phyloP scores from a whole-genome alignment of 2,888 invertebrate species.

The Hypomecis atomaria region DNA sequence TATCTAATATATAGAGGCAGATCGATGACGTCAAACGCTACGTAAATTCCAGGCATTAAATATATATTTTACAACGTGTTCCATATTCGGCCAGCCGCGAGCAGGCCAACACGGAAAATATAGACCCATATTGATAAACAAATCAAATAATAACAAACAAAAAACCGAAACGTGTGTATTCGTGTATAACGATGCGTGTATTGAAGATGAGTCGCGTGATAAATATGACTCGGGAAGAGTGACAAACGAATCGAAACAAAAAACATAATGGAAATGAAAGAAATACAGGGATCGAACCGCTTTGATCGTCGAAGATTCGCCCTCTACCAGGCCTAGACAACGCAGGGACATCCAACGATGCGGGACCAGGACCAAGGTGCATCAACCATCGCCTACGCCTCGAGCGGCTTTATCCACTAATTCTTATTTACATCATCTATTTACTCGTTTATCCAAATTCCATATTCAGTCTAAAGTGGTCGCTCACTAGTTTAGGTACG shows the following conservation, averaged over 20 bases:
- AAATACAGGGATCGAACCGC: slow-evolving; percentile 62
- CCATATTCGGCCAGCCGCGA: slow-evolving; percentile 71
- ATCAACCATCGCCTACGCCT: slow-evolving; percentile 53
- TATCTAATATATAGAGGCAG: not conserved
- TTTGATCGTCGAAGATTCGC: slow-evolving; percentile 62
- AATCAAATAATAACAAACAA: slow-evolving; percentile 50
- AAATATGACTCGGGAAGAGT: slow-evolving; percentile 77
- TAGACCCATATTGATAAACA: slow-evolving; percentile 58
- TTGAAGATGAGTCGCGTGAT: slow-evolving; percentile 68
- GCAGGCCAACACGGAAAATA: slow-evolving; percentile 70
- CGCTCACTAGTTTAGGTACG: slow-evolving; percentile 64
- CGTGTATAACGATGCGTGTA: slow-evolving; percentile 75
- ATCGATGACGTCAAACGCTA: slow-evolving; percentile 57
- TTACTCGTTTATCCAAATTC: slow-evolving; percentile 58
- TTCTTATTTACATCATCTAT: slow-evolving; percentile 46
- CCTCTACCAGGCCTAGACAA: slow-evolving; percentile 72
- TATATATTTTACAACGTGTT: slow-evolving; percentile 41
- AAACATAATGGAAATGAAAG: slow-evolving; percentile 56
- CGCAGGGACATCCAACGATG: slow-evolving; percentile 63
- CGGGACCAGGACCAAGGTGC: slow-evolving; percentile 57
- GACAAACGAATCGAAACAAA: slow-evolving; percentile 59
- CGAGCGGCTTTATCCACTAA: slow-evolving; percentile 52
- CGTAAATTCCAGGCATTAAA: not conserved
- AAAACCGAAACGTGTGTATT: slow-evolving; percentile 62
- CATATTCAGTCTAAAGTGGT: slow-evolving; percentile 68